Conservation (phyloP, 2,113 vertebrate species). For the Festucalex cinctus region DNA sequence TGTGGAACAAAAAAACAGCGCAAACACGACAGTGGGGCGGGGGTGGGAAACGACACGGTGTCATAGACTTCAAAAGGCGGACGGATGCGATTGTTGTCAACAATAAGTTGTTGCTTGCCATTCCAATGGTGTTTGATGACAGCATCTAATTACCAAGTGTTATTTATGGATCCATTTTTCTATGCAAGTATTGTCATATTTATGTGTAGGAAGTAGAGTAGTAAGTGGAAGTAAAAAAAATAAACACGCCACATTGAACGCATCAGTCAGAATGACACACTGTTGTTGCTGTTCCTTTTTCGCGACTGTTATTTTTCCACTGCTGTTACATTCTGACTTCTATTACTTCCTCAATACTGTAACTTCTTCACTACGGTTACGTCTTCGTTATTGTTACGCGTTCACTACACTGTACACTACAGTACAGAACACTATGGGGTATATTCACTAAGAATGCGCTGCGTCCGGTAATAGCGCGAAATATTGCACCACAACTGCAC, state of each 20-base stretch:
- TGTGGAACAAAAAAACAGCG: neutral
- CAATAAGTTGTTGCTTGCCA: neutral
- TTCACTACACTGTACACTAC: no score
- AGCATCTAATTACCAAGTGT: neutral
- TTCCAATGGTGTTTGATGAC: neutral
- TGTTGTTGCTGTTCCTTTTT: neutral
- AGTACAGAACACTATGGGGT: no score
- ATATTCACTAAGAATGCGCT: no score
- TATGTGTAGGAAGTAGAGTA: neutral
- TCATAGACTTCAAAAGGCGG: neutral
- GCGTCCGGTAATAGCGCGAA: no score
- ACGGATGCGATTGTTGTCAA: neutral
- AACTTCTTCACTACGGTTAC: no score
- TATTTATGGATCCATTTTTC: neutral
- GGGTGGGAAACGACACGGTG: neutral
- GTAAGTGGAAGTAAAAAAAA: neutral
- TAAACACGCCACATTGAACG: no score
- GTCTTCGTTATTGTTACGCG: no score
- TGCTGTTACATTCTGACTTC: no score
- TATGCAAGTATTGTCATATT: neutral
- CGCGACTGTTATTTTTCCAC: no score
- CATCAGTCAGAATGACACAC: no score
- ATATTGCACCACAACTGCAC: no score
- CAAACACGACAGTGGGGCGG: neutral
- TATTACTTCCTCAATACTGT: no score